A percentile compares a stretch with the other conserved stretches of the same genome.
Evolutionary conservation across 2,888 invertebrate species (phyloP).

Genomic region (Nemapogon koenigi): DNA sequence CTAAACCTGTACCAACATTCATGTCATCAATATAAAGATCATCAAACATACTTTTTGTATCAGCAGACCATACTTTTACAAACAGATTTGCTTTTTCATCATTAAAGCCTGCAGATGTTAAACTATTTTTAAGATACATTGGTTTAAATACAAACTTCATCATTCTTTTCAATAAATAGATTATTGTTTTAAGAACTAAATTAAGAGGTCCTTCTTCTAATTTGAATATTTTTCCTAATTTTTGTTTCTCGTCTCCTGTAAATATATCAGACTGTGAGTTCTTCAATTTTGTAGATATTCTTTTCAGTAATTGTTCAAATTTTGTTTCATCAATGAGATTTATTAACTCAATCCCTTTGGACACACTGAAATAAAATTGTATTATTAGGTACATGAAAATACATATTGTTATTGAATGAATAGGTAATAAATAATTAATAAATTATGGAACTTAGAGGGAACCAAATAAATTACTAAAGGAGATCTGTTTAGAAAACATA

Average conservation of each 20-base stretch:
- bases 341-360: slow-evolving; percentile 34
- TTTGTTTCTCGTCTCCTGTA: slow-evolving; percentile 38
- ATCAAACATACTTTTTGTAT: slow-evolving; percentile 38
- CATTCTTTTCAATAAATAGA: slow-evolving; percentile 41
- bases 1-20: slow-evolving; percentile 23
- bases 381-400: too few relatives aligned
- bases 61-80: slow-evolving; percentile 46
- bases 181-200: slow-evolving; percentile 38
- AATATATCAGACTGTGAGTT: slow-evolving; percentile 40
- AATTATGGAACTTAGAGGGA: too few relatives aligned
- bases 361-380: slow-evolving; percentile 32
- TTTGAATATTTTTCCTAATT: slow-evolving; percentile 43
- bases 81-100: slow-evolving; percentile 39
- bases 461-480: too few relatives aligned
- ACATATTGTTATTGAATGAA: too few relatives aligned
- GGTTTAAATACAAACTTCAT: slow-evolving; percentile 52
- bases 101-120: slow-evolving; percentile 32
- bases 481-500: too few relatives aligned
- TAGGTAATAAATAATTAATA: too few relatives aligned
- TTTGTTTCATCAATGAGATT: slow-evolving; percentile 41
- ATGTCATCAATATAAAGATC: slow-evolving; percentile 30
- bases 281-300: slow-evolving; percentile 41
- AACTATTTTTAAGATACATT: slow-evolving; percentile 36
- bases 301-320: slow-evolving; percentile 46
- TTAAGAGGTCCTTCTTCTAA: slow-evolving; percentile 32